Evolutionary conservation across 2,797 vertebrate species (phyloP).

Genomic region (Takifugu ocellatus): DNA sequence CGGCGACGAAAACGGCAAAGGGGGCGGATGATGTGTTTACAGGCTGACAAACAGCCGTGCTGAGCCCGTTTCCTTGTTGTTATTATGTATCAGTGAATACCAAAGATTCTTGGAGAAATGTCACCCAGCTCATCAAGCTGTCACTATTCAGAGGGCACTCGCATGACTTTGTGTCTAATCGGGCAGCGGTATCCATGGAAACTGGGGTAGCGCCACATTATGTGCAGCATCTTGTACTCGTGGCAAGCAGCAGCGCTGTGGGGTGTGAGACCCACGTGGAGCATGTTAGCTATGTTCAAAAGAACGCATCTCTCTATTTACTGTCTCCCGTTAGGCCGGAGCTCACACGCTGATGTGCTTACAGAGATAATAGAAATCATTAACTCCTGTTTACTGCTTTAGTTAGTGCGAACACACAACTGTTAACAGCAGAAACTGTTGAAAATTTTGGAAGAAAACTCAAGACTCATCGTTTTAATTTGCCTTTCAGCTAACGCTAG

Average conservation of each 20-base stretch:
- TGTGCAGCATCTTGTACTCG: slow-evolving; percentile 45
- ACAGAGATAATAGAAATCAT: no score
- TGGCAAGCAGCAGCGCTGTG: slow-evolving; percentile 37
- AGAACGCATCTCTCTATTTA: slow-evolving; percentile 5
- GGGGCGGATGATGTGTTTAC: slow-evolving; percentile 30
- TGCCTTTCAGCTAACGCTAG: no score
- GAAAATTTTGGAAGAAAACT: no score
- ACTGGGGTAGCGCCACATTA: slow-evolving; percentile 66
- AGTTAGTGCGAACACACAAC: no score
- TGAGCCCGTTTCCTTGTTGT: slow-evolving; percentile 14
- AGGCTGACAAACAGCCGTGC: slow-evolving; percentile 22
- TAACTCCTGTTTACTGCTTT: no score
- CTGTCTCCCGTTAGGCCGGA: no score
- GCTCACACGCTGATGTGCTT: no score
- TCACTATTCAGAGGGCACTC: slow-evolving; percentile 55
- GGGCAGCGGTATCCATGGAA: slow-evolving; percentile 74
- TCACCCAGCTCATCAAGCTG: slow-evolving; percentile 52
- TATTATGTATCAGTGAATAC: slow-evolving; percentile 10
- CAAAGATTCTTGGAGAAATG: slow-evolving; percentile 45
- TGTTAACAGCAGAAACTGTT: no score
- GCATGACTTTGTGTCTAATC: slow-evolving; percentile 70
- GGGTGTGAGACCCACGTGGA: slow-evolving; percentile 45
- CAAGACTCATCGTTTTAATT: no score
- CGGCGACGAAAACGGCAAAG: slow-evolving; percentile 41
- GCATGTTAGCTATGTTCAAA: slow-evolving; percentile 42